Evolutionary conservation across 2,113 vertebrate species (phyloP).

Genomic region (Smithornis capensis): DNA sequence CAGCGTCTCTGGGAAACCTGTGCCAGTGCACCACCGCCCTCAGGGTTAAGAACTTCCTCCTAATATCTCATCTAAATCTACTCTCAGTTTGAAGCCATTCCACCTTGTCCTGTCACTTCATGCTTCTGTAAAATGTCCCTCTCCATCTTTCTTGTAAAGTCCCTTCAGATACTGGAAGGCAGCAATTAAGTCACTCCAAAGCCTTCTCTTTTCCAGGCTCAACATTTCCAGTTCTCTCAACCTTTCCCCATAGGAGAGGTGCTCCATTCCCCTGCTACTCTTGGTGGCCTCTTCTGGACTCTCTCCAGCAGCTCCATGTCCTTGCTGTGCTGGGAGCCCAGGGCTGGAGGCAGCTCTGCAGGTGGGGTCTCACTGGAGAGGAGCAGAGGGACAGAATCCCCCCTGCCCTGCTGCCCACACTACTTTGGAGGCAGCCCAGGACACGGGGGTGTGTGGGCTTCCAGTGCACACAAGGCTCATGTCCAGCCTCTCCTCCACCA

Average conservation of each 20-base stretch:
- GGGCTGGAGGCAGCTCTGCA: not conserved
- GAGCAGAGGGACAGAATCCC: too few relatives aligned
- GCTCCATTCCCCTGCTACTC: not conserved
- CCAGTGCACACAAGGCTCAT: not conserved
- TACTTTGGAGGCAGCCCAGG: not conserved
- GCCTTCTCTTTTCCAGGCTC: fast-evolving
- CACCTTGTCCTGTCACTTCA: not conserved
- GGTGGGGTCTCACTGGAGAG: not conserved
- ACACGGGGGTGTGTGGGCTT: not conserved
- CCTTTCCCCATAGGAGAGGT: not conserved
- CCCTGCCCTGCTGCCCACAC: too few relatives aligned
- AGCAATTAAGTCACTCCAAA: fast-evolving
- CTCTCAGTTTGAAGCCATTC: fast-evolving
- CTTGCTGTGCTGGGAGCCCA: not conserved
- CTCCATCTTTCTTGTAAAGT: not conserved
- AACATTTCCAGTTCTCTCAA: not conserved
- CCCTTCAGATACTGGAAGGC: not conserved
- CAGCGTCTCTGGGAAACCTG: not conserved
- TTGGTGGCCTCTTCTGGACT: not conserved
- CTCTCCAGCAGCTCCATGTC: not conserved
- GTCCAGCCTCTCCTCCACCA: not conserved
- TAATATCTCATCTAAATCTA: not conserved
- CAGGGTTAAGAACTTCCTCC: not conserved
- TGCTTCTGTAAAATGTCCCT: fast-evolving
- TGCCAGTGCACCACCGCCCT: not conserved